Percentiles rank a stretch among this genome's conserved stretches.
Conservation (phyloP, 1,140 invertebrate genomes). For the Campoletis sonorensis region DNA sequence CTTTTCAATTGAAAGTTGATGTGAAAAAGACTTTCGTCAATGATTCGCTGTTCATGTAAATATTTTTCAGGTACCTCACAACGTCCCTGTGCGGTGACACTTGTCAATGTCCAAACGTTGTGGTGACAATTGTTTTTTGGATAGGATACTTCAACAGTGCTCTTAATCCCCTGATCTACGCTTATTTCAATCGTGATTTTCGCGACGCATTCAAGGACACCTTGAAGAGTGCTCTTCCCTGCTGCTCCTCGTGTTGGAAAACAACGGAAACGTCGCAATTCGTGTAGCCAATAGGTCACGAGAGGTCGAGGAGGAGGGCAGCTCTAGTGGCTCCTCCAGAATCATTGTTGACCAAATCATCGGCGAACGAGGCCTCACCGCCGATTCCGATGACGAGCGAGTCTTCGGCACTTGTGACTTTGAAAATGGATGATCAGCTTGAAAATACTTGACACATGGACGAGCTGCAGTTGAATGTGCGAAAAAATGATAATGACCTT, state of each 20-base stretch:
- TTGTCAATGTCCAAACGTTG: slow-evolving; percentile 88
- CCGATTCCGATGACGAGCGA: background rate
- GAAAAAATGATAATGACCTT: background rate
- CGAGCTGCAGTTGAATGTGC: background rate
- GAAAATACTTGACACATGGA: slow-evolving; percentile 2
- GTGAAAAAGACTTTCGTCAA: background rate
- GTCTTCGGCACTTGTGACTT: background rate
- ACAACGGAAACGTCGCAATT: slow-evolving; percentile 70
- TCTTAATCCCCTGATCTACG: slow-evolving; percentile 97
- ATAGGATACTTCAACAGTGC: slow-evolving; percentile 97
- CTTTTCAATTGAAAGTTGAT: no score
- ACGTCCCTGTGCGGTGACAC: slow-evolving; percentile 88
- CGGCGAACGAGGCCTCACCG: background rate
- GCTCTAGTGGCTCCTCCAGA: background rate
- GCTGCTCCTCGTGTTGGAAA: slow-evolving; percentile 80
- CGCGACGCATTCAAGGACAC: slow-evolving; percentile 97
- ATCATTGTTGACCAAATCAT: background rate
- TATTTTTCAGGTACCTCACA: slow-evolving; percentile 86
- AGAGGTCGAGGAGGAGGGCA: slow-evolving; percentile 33
- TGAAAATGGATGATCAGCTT: background rate
- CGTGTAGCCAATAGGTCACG: slow-evolving; percentile 66
- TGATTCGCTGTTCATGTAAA: background rate
- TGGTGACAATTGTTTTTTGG: slow-evolving; percentile 90
- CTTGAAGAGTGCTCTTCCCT: slow-evolving; percentile 88
- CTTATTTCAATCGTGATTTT: slow-evolving; percentile 99